phyloP scores from a whole-genome alignment of 2,888 invertebrate species.

The Caenorhabditis angaria region DNA sequence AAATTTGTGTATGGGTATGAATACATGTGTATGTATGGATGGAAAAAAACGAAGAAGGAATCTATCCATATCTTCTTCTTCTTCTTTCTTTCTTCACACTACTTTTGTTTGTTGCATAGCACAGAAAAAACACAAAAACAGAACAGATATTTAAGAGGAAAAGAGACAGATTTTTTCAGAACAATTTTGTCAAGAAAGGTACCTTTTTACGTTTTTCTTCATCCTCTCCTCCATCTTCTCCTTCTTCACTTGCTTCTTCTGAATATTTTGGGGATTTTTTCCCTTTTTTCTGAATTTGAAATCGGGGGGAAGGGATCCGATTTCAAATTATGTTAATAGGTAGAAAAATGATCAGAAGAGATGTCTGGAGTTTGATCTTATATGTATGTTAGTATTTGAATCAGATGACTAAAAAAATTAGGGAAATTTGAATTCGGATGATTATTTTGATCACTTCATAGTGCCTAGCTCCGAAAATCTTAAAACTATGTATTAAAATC shows the following conservation, averaged over 20 bases:
- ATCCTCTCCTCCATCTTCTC: not conserved
- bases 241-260: not conserved
- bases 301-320: not conserved
- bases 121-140: no score
- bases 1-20: not conserved
- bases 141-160: not conserved
- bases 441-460: no score
- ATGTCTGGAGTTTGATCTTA: no score
- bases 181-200: not conserved
- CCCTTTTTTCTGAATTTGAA: not conserved
- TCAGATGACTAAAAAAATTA: no score
- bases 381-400: no score
- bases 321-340: not conserved
- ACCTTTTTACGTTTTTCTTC: not conserved
- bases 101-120: no score
- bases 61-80: slow-evolving; percentile 8
- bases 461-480: no score
- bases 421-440: no score
- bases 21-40: not conserved
- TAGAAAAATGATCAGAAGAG: not conserved
- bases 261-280: not conserved
- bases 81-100: slow-evolving; percentile 15
- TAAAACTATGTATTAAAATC: no score
- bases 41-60: not conserved
- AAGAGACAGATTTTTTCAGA: not conserved